Evolutionary conservation across 2,888 invertebrate species (phyloP), one percentile per base, ranked within the genome.

Genomic region (Phalera bucephala): DNA sequence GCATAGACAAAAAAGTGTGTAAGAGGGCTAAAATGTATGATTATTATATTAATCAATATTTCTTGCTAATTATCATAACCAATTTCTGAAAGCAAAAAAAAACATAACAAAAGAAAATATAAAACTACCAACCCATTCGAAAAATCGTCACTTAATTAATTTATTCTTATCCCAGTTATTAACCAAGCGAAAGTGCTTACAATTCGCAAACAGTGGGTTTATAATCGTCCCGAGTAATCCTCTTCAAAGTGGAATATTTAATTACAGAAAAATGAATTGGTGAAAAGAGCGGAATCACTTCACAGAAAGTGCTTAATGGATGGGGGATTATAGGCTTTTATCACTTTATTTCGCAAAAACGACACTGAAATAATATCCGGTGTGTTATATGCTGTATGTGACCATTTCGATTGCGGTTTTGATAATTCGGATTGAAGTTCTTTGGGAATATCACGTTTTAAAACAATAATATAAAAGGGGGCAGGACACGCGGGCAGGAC

Each of bases 251-350:
- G 58, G 52, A 61, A 52, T 61, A 50, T 67, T 61, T 64, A 69
- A 72, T 70, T 64, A 64, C 59, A 54, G 46, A 72, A 71, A 72
- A 68, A 65, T 62, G 30, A 67, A 65, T 66, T 68, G 36, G 57
- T 52, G 53, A 61, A 64, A n/a, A 67, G 58, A 62, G 59, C 55
- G 55, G 59, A 60, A 64, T 65, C 58, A 64, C 46, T 52, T 52
- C 63, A 65, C 71, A 73, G 74, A 71, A 66, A 73, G 71, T 70
- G 72, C 71, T 74, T 76, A 77, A 77, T 76, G 73, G 69, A 64
- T 48, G 57, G n/a, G 35, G 76, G 76, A 76, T 77, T 78, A 77
- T 65, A 63, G 64, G 71, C 69, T 73, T 74, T 75, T 69, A 68
- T 67, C 73, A 60, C 52, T 48, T 62, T 67, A 66, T 70, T 68